A percentile compares a stretch with the other conserved stretches of the same genome.
phyloP scores from a whole-genome alignment of 2,797 vertebrate genomes.

The Spinibarbus caldwelli region DNA sequence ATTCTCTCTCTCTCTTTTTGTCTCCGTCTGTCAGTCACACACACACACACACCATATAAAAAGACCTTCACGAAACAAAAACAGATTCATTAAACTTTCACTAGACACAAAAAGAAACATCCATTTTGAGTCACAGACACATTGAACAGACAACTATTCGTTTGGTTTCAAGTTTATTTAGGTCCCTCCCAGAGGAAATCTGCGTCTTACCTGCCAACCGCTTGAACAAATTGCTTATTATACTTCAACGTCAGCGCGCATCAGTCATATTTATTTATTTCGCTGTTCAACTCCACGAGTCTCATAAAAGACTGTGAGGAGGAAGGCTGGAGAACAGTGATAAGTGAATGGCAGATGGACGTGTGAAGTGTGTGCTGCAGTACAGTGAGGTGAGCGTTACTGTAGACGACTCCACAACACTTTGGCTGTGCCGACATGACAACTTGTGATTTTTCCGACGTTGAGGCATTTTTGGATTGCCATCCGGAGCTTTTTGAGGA shows the following conservation, averaged over 20 bases:
- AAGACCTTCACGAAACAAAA: conserved; percentile 7
- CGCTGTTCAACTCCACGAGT: not conserved
- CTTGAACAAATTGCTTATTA: conserved; percentile 20
- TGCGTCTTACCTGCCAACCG: not conserved
- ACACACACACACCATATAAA: not conserved
- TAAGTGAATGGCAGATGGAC: conserved; percentile 21
- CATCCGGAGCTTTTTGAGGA: conserved; percentile 83
- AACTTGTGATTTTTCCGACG: conserved; percentile 79
- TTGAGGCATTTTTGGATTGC: conserved; percentile 82
- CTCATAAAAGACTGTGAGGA: not conserved
- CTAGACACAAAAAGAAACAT: not conserved
- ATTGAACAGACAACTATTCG: not conserved
- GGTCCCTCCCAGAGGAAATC: not conserved
- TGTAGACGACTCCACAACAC: not conserved
- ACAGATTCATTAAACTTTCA: conserved; percentile 4
- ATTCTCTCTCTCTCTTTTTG: not conserved
- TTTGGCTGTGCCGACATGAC: conserved; percentile 68
- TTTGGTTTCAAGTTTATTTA: conserved; percentile 31
- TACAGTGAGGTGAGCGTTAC: not conserved
- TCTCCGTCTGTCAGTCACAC: too few relatives aligned
- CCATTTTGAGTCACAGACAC: not conserved
- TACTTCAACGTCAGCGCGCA: conserved; percentile 10
- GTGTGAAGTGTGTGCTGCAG: conserved; percentile 8
- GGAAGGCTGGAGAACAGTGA: not conserved
- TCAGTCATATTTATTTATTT: conserved; percentile 17